phyloP scores from a whole-genome alignment of 2,797 vertebrate genomes.

The Anas bahamensis region DNA sequence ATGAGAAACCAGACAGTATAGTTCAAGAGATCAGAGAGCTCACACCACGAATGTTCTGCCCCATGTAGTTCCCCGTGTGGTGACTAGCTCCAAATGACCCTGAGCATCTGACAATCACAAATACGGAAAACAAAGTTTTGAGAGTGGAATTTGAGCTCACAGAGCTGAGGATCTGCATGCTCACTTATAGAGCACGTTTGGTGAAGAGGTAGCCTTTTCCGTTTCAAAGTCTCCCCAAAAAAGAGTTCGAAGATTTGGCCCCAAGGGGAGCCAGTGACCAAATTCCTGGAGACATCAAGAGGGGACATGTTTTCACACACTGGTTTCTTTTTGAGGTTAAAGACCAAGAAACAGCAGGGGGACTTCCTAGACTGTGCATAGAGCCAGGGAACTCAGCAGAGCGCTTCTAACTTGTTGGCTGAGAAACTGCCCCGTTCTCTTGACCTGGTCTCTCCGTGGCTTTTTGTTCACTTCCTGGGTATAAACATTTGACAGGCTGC shows the following conservation, averaged over 20 bases:
- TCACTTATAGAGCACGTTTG: not conserved
- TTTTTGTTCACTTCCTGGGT: not conserved
- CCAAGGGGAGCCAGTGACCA: not conserved
- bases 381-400: not conserved
- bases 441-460: not conserved
- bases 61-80: not conserved
- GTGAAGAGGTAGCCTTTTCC: not conserved
- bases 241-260: not conserved
- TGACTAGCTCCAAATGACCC: not conserved
- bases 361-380: not conserved
- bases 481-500: not conserved
- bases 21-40: conserved; percentile 27
- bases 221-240: not conserved
- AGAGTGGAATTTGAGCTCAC: not conserved
- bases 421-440: not conserved
- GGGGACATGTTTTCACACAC: not conserved
- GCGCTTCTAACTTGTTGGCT: not conserved
- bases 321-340: not conserved
- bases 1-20: not conserved
- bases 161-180: not conserved
- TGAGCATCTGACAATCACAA: not conserved
- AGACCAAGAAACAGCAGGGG: conserved; percentile 4
- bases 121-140: not conserved
- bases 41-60: not conserved
- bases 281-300: not conserved